Evolutionary conservation across 2,888 invertebrate species (phyloP), one percentile per base, ranked within the genome.

Genomic region (Diarsia mendica): DNA sequence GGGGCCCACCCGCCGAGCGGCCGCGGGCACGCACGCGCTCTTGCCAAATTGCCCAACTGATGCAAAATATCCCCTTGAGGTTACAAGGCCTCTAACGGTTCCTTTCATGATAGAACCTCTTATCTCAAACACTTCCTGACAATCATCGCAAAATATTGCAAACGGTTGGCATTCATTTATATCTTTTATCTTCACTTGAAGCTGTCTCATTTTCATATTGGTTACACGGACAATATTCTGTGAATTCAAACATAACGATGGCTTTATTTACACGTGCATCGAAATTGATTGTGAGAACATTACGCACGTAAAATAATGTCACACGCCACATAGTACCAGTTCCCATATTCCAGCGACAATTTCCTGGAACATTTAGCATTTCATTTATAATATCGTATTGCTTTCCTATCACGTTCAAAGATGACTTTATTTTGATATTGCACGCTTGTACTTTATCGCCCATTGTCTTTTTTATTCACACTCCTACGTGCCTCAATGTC

Each of bases 401-500:
- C 87, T 93, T 93, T 92, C 94, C 79, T 82, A 90, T 93, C 95
- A 95, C 95, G 95, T 93, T 88, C 89, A 51, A 79, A 92, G 92
- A 94, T 95, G 95, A 95, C 94, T 95, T 93, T 91, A 95, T 95
- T 95, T 94, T 95, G 93, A 95, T 95, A 95, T 94, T 92, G 93
- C 93, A 90, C 93, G 92, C 87, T 83, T 87, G 91, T 93, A 82
- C 84, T 95, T 95, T 94, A 95, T 94, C 81, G 89, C 67, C 94
- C 92, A 95, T 95, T 95, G 95, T 95, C 85, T 91, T 92, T 91
- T 91, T 90, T 89, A 85, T 90, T 90, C 89, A 88, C 90, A 85
- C 73, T 77, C 80, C 75, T 91, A 94, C 95, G 94, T 94, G 95
- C 80, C 70, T 84, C 84, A 89, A 90, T 88, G 91, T 86, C 87